Conservation (phyloP, 2,888 invertebrate genomes). For the Noctua janthina region DNA sequence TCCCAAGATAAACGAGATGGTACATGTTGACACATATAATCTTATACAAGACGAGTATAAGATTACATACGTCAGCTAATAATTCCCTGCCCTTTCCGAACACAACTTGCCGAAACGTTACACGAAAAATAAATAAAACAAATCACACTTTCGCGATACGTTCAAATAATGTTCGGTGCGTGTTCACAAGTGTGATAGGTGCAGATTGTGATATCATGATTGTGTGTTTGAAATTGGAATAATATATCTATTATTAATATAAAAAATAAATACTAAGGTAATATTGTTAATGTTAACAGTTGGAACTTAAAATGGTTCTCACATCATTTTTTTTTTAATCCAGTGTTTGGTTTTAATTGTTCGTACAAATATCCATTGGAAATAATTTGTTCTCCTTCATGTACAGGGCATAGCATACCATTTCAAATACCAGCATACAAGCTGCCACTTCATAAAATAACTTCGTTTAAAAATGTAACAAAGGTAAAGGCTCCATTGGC, state of each 20-base stretch:
- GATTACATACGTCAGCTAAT: constrained; percentile 84
- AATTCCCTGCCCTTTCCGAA: constrained; percentile 63
- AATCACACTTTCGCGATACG: constrained; percentile 47
- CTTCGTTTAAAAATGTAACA: constrained; percentile 55
- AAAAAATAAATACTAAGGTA: background rate
- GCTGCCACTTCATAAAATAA: constrained; percentile 50
- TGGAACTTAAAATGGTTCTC: background rate
- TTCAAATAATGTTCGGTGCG: constrained; percentile 21
- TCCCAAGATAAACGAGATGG: constrained; percentile 82
- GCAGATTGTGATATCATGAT: background rate
- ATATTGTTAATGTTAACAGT: too few relatives aligned
- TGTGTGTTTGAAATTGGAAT: background rate
- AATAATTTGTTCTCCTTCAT: background rate
- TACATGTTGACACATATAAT: constrained; percentile 85
- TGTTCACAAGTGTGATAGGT: constrained; percentile 10
- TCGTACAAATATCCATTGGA: background rate
- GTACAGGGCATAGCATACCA: background rate
- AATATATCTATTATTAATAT: background rate
- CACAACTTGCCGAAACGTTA: constrained; percentile 61
- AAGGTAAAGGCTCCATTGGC: constrained; percentile 59
- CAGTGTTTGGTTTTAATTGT: background rate
- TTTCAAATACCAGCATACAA: constrained; percentile 11
- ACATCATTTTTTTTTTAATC: background rate
- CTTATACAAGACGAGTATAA: constrained; percentile 82
- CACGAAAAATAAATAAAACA: constrained; percentile 60